phyloP scores from a whole-genome alignment of 1,140 invertebrate genomes.

The Harlomillsia oculata region DNA sequence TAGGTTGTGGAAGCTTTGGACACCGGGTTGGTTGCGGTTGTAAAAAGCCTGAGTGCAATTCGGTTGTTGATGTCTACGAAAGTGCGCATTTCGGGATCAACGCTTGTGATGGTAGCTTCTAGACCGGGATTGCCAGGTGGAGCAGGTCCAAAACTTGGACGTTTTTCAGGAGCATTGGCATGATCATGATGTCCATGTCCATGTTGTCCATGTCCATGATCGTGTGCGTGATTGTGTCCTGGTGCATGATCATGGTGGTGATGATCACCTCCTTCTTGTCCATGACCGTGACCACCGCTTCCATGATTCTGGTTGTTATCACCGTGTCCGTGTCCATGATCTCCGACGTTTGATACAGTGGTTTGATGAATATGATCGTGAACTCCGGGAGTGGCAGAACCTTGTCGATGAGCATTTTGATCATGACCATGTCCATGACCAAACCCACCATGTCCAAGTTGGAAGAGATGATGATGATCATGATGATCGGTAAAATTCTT shows the following conservation, averaged over 20 bases:
- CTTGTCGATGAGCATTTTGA: background rate
- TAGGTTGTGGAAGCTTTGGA: constrained; percentile 53
- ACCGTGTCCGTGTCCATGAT: constrained; percentile 7
- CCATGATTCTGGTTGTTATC: background rate
- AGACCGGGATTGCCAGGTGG: constrained; percentile 40
- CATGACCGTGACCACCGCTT: background rate
- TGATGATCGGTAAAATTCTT: constrained; percentile 26
- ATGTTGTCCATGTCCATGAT: constrained; percentile 5
- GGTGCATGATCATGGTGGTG: background rate
- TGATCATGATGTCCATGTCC: constrained; percentile 14
- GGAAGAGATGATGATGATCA: constrained; percentile 14
- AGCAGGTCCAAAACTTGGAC: constrained; percentile 27
- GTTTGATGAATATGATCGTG: too few relatives aligned
- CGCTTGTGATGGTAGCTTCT: constrained; percentile 57
- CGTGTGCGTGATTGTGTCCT: constrained; percentile 1
- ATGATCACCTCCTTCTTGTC: constrained; percentile 1
- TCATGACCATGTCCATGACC: constrained; percentile 5
- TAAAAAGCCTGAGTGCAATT: constrained; percentile 59
- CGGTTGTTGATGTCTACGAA: constrained; percentile 72
- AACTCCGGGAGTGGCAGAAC: background rate
- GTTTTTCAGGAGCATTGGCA: constrained; percentile 9
- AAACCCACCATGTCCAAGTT: background rate
- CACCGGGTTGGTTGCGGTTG: constrained; percentile 50
- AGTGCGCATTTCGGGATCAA: constrained; percentile 57
- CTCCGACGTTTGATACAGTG: too few relatives aligned